Percentiles rank a stretch among this genome's conserved stretches.
phyloP scores from a whole-genome alignment of 2,797 vertebrate genomes.

The Mus caroli region DNA sequence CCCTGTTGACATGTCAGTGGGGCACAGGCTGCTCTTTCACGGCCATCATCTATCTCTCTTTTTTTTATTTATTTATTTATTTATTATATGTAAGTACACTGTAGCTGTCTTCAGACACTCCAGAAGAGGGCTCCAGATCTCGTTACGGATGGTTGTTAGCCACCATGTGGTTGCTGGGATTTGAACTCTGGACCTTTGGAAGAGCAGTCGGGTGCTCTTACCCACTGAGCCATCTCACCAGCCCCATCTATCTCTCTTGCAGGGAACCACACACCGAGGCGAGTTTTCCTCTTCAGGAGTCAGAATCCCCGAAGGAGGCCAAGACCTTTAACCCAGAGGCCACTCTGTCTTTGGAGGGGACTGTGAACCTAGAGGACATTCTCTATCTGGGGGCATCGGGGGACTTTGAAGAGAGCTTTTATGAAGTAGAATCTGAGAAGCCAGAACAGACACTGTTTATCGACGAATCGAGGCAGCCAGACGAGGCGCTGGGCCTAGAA shows the following conservation, averaged over 20 bases:
- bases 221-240: no score
- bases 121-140: no score
- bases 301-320: conserved; percentile 7
- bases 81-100: no score
- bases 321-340: conserved; percentile 66
- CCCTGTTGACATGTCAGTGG: neutral
- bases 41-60: no score
- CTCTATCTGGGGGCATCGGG: conserved; percentile 69
- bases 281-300: conserved; percentile 56
- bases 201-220: no score
- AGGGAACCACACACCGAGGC: conserved; percentile 65
- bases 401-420: conserved; percentile 64
- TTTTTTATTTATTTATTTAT: no score
- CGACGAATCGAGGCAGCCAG: conserved; percentile 10
- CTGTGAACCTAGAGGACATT: conserved; percentile 79
- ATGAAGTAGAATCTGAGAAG: conserved; percentile 32
- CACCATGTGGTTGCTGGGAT: no score
- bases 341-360: conserved; percentile 70
- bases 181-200: no score
- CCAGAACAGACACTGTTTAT: conserved; percentile 57
- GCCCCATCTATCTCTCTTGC: no score
- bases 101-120: no score
- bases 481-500: neutral
- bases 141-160: no score
- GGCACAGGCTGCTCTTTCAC: conserved; percentile 26